A percentile compares a stretch with the other conserved stretches of the same genome.
These are phyloP conservation scores for Epirrita christyi DNA, from an alignment of 2,888 invertebrate species.

Conservation along the genomic window DNA sequence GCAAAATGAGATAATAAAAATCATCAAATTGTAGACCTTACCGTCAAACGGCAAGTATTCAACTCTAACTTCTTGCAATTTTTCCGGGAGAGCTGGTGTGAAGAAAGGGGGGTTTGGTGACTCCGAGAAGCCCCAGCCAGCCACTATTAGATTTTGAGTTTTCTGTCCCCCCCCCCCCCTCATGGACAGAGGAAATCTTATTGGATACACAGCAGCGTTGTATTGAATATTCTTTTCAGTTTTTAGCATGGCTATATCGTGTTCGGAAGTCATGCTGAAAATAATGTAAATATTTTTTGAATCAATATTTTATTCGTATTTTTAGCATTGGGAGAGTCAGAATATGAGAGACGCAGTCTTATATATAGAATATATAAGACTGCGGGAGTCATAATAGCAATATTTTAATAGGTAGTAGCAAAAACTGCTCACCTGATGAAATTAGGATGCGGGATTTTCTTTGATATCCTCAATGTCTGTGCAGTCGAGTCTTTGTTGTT, in stretches of 20 bases:
- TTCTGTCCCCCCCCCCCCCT: slow-evolving; percentile 25
- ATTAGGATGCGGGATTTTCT: slow-evolving; percentile 71
- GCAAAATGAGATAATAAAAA: no score
- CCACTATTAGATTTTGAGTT: slow-evolving; percentile 55
- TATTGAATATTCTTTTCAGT: slow-evolving; percentile 59
- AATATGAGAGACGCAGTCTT: no score
- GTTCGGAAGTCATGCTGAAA: slow-evolving; percentile 68
- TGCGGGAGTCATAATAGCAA: no score
- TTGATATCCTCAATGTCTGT: slow-evolving; percentile 62
- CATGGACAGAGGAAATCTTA: slow-evolving; percentile 61
- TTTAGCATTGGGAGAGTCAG: no score
- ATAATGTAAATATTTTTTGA: slow-evolving; percentile 1
- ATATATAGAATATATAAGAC: no score
- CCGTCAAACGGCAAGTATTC: slow-evolving; percentile 66
- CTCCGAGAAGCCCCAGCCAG: slow-evolving; percentile 81
- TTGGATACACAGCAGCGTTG: slow-evolving; percentile 68
- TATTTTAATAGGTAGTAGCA: background rate
- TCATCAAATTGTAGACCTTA: slow-evolving; percentile 38
- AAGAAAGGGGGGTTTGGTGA: slow-evolving; percentile 63
- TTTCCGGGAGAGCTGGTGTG: slow-evolving; percentile 67
- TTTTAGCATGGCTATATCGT: slow-evolving; percentile 83
- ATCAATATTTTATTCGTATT: no score
- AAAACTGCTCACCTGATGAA: slow-evolving; percentile 68
- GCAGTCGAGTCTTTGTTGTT: slow-evolving; percentile 58
- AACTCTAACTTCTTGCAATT: slow-evolving; percentile 74